Base-by-base conservation (phyloP, 2,888 invertebrate genomes). In the Dynastes grantii region DNA sequence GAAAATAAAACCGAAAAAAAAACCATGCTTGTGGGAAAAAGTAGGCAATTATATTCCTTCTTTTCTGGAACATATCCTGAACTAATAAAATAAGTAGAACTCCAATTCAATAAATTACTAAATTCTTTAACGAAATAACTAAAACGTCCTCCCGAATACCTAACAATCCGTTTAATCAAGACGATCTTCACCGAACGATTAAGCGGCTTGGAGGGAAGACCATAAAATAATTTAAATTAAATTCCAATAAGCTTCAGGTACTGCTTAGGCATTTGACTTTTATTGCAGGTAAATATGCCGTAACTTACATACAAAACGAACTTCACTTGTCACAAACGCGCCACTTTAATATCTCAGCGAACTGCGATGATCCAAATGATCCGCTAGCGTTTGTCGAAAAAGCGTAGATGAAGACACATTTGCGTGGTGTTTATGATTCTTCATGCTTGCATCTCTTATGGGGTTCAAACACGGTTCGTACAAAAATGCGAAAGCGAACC, bases 171-270 rank as follows among this genome's bases (percentile, higher is more conserved):
- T 45, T 45, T 45, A 45, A 45, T 45, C 11, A 45, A 45, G 45
- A 8, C 1, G 11, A 45, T 45, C 45, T 45, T 45, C 8, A 8
- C 45, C 11, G 45, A 45, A 45, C 9, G 45, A 45, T 11, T 11
- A 8, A 45, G 45, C 8, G 45, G 45, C 45, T 45, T 11, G 45
- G 9, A 45, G 0, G 11, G 45, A 45, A 11, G 11, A 11, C 45
- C 45, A 13, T n/a, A 37, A 37, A 37, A 37, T 37, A 37, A 53
- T 58, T 58, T 58, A 58, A 58, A 58, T 58, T 58, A 58, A 58
- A 58, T 58, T 58, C 22, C 55, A 22, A 58, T 58, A 58, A 27
- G 13, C n/a, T 58, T 58, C 8, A 8, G 22, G 22, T 22, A 58
- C 16, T 16, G 9, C 22, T 58, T 16, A 4, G 5, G 9, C 11